Percentiles rank a stretch among this genome's conserved stretches.
Evolutionary conservation across 2,888 invertebrate genomes (phyloP).

Genomic region (Melikaiella ostensackeni): DNA sequence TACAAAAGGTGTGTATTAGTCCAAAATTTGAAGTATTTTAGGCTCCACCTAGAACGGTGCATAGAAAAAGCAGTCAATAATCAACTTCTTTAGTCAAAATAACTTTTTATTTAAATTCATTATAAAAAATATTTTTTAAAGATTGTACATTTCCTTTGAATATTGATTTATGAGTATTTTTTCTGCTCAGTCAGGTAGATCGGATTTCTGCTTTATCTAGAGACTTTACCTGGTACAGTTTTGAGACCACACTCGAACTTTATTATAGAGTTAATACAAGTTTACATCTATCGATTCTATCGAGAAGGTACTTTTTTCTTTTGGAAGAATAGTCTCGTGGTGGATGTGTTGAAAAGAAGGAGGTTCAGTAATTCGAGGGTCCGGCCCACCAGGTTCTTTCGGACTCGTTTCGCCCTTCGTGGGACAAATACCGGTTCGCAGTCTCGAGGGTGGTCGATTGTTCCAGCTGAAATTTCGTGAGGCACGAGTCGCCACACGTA

Average conservation of each 20-base stretch:
- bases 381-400: conserved; percentile 1
- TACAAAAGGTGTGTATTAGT: too few relatives aligned
- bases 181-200: neutral
- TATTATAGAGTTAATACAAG: conserved; percentile 9
- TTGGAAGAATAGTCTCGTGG: neutral
- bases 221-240: neutral
- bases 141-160: too few relatives aligned
- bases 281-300: conserved; percentile 9
- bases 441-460: conserved; percentile 56
- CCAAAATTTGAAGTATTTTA: too few relatives aligned
- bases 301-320: conserved; percentile 13
- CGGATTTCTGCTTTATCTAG: neutral
- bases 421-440: conserved; percentile 44
- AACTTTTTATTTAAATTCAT: too few relatives aligned
- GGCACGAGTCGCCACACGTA: conserved; percentile 37
- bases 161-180: neutral
- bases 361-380: conserved; percentile 10
- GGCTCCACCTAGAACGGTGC: too few relatives aligned
- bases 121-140: too few relatives aligned
- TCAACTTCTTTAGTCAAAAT: too few relatives aligned
- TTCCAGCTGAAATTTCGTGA: conserved; percentile 55
- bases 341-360: neutral
- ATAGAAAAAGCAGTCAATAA: too few relatives aligned
- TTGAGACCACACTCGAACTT: conserved; percentile 3
- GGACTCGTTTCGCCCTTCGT: conserved; percentile 15